Base-by-base conservation (phyloP, 2,888 invertebrate genomes). In the Rotaria sp. region DNA sequence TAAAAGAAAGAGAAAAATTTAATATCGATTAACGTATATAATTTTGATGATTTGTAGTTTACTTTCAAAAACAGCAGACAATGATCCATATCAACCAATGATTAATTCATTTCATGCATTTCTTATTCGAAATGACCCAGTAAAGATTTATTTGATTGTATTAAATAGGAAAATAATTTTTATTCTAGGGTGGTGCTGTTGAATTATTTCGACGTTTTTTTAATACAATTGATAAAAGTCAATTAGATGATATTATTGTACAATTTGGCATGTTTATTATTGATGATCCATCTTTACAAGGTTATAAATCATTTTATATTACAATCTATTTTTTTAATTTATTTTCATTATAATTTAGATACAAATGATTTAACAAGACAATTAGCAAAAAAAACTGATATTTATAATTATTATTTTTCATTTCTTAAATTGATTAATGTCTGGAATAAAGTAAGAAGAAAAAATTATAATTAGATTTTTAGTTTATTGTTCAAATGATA, bases 281-380 rank as follows among this genome's bases (percentile, higher is more conserved):
- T 45, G 80, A 80, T 80, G 80, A 80, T 80, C 80, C 80, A 80
- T 45, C 45, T 3, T 80, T 80, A 45, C 80, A 80, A 45, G 45
- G 80, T 45, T 41, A 26, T n/a, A 41, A 26, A 41, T 2, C 7
- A 45, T 0, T 45, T 45, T n/a, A 80, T 35, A 5, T 45, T 15
- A 7, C 2, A 35, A 67, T 67, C 2, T 26, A 15, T 11, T 24
- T n/a, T n/a, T n/a, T n/a, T n/a, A n/a, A 24, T 41, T 13, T 0
- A n/a, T 80, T 18, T 41, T n/a, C 11, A 15, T 80, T 5, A 26
- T n/a, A 2, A n/a, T 45, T n/a, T 80, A 80, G 45, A 80, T 26
- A 80, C 80, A 80, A 80, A 80, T n/a, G 80, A 80, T 45, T 80
- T 80, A 80, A 80, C n/a, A 11, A 41, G 80, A 80, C 80, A 80